Conservation (phyloP, 2,888 invertebrate genomes). For the Drosophila trichaetosa region DNA sequence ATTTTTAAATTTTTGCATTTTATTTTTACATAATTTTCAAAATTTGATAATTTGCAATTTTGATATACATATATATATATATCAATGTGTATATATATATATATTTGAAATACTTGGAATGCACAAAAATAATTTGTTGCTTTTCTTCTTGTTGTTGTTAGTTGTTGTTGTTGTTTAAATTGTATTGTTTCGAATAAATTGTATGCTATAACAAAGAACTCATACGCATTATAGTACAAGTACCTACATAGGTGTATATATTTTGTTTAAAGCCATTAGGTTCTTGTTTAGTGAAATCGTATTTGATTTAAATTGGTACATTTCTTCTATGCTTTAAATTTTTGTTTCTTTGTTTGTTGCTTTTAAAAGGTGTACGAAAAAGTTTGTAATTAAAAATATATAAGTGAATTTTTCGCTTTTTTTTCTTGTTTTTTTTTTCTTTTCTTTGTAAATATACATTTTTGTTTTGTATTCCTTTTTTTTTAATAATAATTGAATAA, state of each 20-base stretch:
- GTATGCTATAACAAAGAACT: slow-evolving; percentile 59
- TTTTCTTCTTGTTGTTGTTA: slow-evolving; percentile 23
- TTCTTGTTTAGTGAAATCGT: slow-evolving; percentile 67
- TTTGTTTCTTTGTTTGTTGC: slow-evolving; percentile 36
- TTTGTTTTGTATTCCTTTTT: slow-evolving; percentile 27
- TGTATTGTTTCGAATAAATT: slow-evolving; percentile 46
- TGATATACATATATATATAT: slow-evolving; percentile 47
- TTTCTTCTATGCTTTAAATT: slow-evolving; percentile 48
- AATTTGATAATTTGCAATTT: slow-evolving; percentile 15
- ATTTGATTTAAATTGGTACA: slow-evolving; percentile 74
- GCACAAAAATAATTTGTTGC: slow-evolving; percentile 66
- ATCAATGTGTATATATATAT: slow-evolving; percentile 35
- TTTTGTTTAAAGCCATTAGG: slow-evolving; percentile 74
- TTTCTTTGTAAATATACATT: slow-evolving; percentile 57
- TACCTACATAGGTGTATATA: slow-evolving; percentile 37
- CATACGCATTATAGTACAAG: slow-evolving; percentile 31
- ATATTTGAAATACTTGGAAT: slow-evolving; percentile 78
- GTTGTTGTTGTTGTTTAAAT: slow-evolving; percentile 26
- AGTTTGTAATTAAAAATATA: slow-evolving; percentile 67
- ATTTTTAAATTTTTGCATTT: slow-evolving; percentile 34
- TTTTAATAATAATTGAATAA: slow-evolving; percentile 74
- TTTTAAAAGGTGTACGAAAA: slow-evolving; percentile 66
- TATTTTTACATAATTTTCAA: slow-evolving; percentile 11
- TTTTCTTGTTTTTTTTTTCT: neutral
- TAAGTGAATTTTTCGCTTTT: slow-evolving; percentile 22